Evolutionary conservation across 2,888 invertebrate species (phyloP).

Genomic region (Drosophila colorata): DNA sequence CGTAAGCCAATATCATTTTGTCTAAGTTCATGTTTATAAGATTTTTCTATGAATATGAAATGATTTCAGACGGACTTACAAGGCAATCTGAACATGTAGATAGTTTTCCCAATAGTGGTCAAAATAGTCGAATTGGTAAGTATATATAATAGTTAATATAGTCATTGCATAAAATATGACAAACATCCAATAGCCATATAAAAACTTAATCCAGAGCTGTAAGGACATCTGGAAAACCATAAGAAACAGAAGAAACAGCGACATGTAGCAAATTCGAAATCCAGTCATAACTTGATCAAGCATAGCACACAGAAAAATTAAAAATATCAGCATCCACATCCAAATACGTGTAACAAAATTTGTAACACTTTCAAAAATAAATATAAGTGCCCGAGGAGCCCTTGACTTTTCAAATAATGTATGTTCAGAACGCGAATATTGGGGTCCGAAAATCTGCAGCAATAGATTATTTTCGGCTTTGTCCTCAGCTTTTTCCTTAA

Average conservation of each 20-base stretch:
- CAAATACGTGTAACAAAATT: conserved; percentile 94
- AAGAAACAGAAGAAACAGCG: conserved; percentile 95
- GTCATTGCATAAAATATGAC: conserved; percentile 98
- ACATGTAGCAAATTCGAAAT: conserved; percentile 98
- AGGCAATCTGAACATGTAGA: conserved; percentile 89
- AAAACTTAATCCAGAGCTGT: conserved; percentile 94
- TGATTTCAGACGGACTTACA: conserved; percentile 87
- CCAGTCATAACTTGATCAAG: conserved; percentile 96
- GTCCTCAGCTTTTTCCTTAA: conserved; percentile 91
- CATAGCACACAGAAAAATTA: conserved; percentile 96
- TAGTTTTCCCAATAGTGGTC: conserved; percentile 92
- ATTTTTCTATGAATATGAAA: background rate
- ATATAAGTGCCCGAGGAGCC: conserved; percentile 48
- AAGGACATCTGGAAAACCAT: conserved; percentile 97
- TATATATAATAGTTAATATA: conserved; percentile 96
- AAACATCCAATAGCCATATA: conserved; percentile 98
- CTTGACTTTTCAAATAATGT: conserved; percentile 45
- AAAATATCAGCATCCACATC: conserved; percentile 97
- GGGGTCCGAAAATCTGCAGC: conserved; percentile 51
- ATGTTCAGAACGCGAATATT: conserved; percentile 81
- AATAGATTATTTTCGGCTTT: conserved; percentile 86
- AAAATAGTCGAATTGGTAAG: conserved; percentile 98
- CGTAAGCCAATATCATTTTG: conserved; percentile 97
- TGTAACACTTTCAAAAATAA: conserved; percentile 88
- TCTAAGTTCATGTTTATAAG: conserved; percentile 85